Evolutionary conservation across 1,140 invertebrate species (phyloP).

Genomic region (Bactericera cockerelli): DNA sequence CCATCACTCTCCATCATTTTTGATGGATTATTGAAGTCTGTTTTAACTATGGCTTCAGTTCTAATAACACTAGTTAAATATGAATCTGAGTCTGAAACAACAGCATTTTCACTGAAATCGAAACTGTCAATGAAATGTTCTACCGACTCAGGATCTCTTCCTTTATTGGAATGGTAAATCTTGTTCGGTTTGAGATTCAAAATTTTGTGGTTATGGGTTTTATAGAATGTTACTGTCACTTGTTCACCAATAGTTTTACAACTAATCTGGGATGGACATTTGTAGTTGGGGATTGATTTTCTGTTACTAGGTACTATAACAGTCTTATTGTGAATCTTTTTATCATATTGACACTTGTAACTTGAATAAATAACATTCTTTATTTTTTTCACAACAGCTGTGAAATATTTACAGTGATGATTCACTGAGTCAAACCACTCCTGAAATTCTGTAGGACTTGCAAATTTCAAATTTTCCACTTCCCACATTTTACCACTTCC

Average conservation of each 20-base stretch:
- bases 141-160: neutral
- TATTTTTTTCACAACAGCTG: neutral
- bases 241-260: neutral
- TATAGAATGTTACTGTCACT: neutral
- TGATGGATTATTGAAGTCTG: neutral
- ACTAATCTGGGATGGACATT: neutral
- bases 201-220: neutral
- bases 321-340: neutral
- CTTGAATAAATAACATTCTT: neutral
- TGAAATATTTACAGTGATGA: neutral
- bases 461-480: slow-evolving; percentile 1
- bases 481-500: neutral
- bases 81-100: too few species aligned
- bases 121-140: neutral
- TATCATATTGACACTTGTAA: slow-evolving; percentile 4
- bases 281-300: neutral
- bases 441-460: neutral
- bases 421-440: neutral
- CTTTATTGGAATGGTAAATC: neutral
- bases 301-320: neutral
- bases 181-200: neutral
- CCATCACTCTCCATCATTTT: neutral
- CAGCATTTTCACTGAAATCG: neutral
- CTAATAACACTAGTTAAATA: too few species aligned
- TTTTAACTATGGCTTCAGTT: too few species aligned